Evolutionary conservation across 2,113 vertebrate genomes (phyloP).

Genomic region (Cyanoliseus patagonus): DNA sequence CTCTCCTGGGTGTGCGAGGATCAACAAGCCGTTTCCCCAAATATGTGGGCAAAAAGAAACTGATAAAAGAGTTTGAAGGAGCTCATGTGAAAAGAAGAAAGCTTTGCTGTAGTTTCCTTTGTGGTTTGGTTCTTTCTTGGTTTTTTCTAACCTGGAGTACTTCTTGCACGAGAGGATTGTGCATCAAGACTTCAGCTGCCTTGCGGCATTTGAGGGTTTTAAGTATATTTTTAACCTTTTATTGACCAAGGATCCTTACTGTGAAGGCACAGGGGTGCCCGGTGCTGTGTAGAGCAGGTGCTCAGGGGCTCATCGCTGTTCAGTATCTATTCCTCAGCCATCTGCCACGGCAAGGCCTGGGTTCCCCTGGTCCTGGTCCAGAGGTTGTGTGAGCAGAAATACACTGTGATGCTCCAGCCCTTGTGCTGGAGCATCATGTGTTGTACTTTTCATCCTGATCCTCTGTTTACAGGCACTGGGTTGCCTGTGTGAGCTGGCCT

Average conservation of each 20-base stretch:
- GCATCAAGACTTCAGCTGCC: background rate
- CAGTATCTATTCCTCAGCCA: background rate
- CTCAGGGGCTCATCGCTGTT: background rate
- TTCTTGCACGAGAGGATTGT: background rate
- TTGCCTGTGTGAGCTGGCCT: background rate
- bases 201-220: background rate
- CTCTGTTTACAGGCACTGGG: background rate
- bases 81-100: background rate
- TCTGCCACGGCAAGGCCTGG: background rate
- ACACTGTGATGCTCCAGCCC: background rate
- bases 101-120: background rate
- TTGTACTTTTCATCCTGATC: background rate
- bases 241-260: background rate
- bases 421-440: rapidly evolving
- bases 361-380: background rate
- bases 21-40: background rate
- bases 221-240: background rate
- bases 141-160: background rate
- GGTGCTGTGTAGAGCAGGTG: background rate
- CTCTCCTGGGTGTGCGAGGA: background rate
- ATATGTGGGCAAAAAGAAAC: background rate
- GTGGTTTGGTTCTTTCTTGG: rapidly evolving
- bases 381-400: background rate
- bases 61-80: background rate
- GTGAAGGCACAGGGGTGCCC: background rate